Percentiles rank a stretch among this genome's conserved stretches.
Evolutionary conservation across 2,797 vertebrate species (phyloP).

Genomic region (Cryptoprocta ferox): DNA sequence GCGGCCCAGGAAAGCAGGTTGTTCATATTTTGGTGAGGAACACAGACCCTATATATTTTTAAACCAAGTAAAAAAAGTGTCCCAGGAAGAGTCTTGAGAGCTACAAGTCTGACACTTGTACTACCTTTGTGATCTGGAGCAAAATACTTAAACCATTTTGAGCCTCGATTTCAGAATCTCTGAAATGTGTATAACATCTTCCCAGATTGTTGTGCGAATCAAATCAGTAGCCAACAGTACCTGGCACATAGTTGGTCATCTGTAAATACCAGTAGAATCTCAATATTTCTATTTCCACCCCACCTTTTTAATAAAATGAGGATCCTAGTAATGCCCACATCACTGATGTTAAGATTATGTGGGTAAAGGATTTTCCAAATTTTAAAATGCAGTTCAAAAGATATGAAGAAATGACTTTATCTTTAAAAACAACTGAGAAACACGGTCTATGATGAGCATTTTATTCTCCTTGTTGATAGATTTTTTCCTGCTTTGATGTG

Average conservation of each 20-base stretch:
- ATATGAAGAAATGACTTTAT: background rate
- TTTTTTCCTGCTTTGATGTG: conserved; percentile 23
- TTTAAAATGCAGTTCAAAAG: conserved; percentile 32
- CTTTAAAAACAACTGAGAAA: background rate
- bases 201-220: background rate
- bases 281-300: background rate
- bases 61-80: background rate
- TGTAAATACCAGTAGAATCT: background rate
- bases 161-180: background rate
- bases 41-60: background rate
- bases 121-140: background rate
- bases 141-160: background rate
- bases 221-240: background rate
- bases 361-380: background rate
- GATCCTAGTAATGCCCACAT: background rate
- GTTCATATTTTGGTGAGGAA: background rate
- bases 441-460: background rate
- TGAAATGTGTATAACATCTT: background rate
- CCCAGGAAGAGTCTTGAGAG: background rate
- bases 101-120: background rate
- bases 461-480: background rate
- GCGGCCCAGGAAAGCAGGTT: background rate
- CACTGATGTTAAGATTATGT: background rate
- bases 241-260: background rate
- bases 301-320: background rate